A percentile compares a stretch with the other conserved stretches of the same genome.
These are phyloP conservation scores for Orthosia incerta DNA, from an alignment of 2,888 invertebrate species.

Conservation along the genomic window DNA sequence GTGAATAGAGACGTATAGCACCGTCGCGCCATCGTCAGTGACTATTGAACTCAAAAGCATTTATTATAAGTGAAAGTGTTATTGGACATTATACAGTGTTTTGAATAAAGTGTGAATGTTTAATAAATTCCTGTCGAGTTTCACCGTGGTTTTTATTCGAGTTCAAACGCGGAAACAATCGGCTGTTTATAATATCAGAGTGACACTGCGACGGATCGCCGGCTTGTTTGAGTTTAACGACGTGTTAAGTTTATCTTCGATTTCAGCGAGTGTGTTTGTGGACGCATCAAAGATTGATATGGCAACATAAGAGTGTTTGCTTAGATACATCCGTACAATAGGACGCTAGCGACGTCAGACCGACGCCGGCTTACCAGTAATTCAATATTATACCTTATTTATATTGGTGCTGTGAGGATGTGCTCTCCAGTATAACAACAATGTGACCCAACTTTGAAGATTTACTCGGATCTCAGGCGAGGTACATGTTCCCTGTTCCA, in stretches of 20 bases:
- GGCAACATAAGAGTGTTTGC: slow-evolving; percentile 86
- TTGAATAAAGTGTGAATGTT: slow-evolving; percentile 67
- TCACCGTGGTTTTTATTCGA: slow-evolving; percentile 58
- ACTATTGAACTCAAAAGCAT: slow-evolving; percentile 67
- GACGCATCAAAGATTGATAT: slow-evolving; percentile 83
- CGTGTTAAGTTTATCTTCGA: slow-evolving; percentile 80
- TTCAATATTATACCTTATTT: slow-evolving; percentile 76
- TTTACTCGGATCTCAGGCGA: slow-evolving; percentile 37
- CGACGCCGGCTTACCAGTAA: slow-evolving; percentile 69
- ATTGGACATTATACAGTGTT: slow-evolving; percentile 71
- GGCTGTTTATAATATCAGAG: slow-evolving; percentile 64
- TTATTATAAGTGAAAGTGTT: slow-evolving; percentile 74
- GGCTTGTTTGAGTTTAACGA: slow-evolving; percentile 76
- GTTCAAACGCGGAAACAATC: slow-evolving; percentile 53
- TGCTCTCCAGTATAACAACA: slow-evolving; percentile 67
- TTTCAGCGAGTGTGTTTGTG: slow-evolving; percentile 80
- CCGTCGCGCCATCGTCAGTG: slow-evolving; percentile 20
- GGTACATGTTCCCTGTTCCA: slow-evolving; percentile 40
- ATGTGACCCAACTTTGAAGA: slow-evolving; percentile 68
- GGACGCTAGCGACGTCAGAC: slow-evolving; percentile 71
- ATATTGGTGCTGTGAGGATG: slow-evolving; percentile 72
- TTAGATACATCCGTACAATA: slow-evolving; percentile 82
- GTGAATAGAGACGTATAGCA: slow-evolving; percentile 72
- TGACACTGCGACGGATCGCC: slow-evolving; percentile 61
- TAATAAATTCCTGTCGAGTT: slow-evolving; percentile 64